Evolutionary conservation across 2,797 vertebrate genomes (phyloP), one percentile per base, ranked within the genome.

Genomic region (Cuniculus paca): DNA sequence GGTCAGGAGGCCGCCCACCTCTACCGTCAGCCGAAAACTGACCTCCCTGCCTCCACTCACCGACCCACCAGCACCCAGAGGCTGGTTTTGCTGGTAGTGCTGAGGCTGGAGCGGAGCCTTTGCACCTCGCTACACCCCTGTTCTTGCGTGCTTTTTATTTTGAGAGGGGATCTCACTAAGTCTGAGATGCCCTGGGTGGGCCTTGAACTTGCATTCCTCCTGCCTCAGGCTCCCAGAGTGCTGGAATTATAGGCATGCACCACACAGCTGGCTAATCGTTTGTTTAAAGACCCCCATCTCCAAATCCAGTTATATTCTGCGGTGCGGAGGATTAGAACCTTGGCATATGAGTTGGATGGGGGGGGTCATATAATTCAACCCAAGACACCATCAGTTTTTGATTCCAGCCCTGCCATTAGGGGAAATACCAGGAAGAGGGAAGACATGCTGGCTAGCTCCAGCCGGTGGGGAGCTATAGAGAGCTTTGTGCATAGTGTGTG

Each of bases 311-410:
- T 36, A 70, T 10, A 5, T 24, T 36, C 36, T 20, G 17, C 9
- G 34, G 31, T 16, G 31, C n/a, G 22, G 65, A 39, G 36, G 36
- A 4, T 70, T 22, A 24, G 68, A 24, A 42, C 68, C 68, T 72
- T n/a, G 52, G 4, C 31, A 24, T 87, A 0, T 17, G 63, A 84
- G 82, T 34, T 12, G 3, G 56, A 9, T 48, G 36, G 56, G 58
- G 0, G 52, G 19, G 24, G 13, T 3, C 7, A 17, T 17, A 22
- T 26, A 26, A 0, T 68, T 28, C 19, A 10, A 16, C 52, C 19
- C 6, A 2, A n/a, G 36, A 34, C 65, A 20, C 8, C 6, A 17
- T 31, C 14, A 80, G 19, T 31, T 65, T 77, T 60, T 10, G 3
- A 60, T 88, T 36, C 31, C 14, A 28, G n/a, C n/a, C 17, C 91